Evolutionary conservation across 2,113 vertebrate genomes (phyloP).

Genomic region (Ploceus nigricollis): DNA sequence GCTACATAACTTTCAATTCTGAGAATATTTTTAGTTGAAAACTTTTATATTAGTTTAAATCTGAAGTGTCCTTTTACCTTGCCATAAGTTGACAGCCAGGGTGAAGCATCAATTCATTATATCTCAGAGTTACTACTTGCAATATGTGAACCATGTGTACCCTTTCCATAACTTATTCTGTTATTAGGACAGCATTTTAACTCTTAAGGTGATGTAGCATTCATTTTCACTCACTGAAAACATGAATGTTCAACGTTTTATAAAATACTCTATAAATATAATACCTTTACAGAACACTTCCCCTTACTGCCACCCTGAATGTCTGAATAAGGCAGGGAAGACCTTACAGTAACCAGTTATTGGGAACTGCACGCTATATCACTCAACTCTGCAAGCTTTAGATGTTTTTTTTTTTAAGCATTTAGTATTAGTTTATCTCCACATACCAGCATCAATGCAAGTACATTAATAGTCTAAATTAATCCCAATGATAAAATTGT

Average conservation of each 20-base stretch:
- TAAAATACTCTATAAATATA: background rate
- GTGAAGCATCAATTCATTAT: background rate
- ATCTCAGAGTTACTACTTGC: background rate
- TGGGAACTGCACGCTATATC: background rate
- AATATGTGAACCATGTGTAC: background rate
- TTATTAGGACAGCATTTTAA: background rate
- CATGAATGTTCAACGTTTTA: accelerated
- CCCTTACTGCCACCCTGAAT: background rate
- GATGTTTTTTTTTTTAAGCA: background rate
- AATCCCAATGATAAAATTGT: background rate
- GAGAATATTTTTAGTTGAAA: background rate
- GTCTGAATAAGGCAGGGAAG: background rate
- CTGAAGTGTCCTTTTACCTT: background rate
- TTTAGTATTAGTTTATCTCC: background rate
- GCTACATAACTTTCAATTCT: background rate
- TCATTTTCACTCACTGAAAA: background rate
- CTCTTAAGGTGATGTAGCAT: background rate
- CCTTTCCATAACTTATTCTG: background rate
- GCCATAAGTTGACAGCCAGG: background rate
- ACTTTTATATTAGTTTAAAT: background rate
- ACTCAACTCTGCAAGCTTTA: background rate
- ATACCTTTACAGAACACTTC: background rate
- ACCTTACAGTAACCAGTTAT: background rate
- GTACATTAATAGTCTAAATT: background rate
- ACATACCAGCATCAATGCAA: background rate